Evolutionary conservation across 1,140 invertebrate genomes (phyloP).

Genomic region (Hyles euphorbiae): DNA sequence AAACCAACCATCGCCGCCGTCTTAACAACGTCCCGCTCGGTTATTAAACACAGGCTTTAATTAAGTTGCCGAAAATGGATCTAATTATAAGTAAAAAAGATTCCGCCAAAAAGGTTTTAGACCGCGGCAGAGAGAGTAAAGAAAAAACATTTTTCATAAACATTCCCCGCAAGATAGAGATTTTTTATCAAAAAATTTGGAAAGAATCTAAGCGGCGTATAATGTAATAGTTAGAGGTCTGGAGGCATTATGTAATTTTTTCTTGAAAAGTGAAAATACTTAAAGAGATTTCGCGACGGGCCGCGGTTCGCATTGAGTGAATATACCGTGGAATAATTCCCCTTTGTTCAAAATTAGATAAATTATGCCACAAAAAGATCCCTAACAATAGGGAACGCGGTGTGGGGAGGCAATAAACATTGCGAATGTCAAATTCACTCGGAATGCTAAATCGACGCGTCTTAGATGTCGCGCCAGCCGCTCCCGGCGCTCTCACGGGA

Average conservation of each 20-base stretch:
- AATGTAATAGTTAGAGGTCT: slow-evolving; percentile 6
- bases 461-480: slow-evolving; percentile 19
- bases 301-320: slow-evolving; percentile 21
- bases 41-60: slow-evolving; percentile 10
- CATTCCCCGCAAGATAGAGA: slow-evolving; percentile 15
- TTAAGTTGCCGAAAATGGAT: slow-evolving; percentile 13
- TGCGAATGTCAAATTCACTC: slow-evolving; percentile 53
- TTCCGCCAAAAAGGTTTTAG: slow-evolving; percentile 5
- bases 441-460: slow-evolving; percentile 46
- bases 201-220: slow-evolving; percentile 4
- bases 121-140: background rate
- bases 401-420: slow-evolving; percentile 47
- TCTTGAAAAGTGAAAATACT: slow-evolving; percentile 3
- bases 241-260: background rate
- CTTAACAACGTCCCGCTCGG: background rate
- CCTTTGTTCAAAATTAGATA: slow-evolving; percentile 54
- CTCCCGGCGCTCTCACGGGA: slow-evolving; percentile 4
- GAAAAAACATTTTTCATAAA: slow-evolving; percentile 7
- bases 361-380: slow-evolving; percentile 54
- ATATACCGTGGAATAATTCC: slow-evolving; percentile 30
- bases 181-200: slow-evolving; percentile 8
- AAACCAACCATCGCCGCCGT: background rate
- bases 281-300: slow-evolving; percentile 10
- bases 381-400: slow-evolving; percentile 33
- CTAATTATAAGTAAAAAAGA: slow-evolving; percentile 11